These are phyloP conservation scores for Tenualosa thibaudeaui DNA, from an alignment of 2,797 vertebrate genomes.

Conservation along the genomic window DNA sequence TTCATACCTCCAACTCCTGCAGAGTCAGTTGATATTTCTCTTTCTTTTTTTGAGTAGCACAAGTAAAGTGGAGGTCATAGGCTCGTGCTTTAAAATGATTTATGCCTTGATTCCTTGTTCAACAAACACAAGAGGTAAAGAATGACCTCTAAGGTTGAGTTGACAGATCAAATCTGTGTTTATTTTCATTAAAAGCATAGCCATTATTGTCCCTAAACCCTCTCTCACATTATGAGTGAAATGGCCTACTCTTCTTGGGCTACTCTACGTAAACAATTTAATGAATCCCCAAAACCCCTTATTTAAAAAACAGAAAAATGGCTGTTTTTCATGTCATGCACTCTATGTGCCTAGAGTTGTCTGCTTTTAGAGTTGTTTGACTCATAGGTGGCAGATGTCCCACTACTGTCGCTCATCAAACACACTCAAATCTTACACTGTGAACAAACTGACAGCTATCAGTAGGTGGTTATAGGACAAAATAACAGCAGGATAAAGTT, in stretches of 20 bases:
- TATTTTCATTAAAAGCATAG: conserved; percentile 81
- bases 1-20: conserved; percentile 27
- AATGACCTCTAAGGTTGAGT: conserved; percentile 67
- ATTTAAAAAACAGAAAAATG: background rate
- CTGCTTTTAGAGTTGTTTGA: background rate
- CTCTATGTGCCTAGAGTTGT: background rate
- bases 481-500: background rate
- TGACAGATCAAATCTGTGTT: conserved; percentile 76
- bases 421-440: background rate
- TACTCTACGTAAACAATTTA: background rate
- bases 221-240: conserved; percentile 50
- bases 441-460: background rate
- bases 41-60: conserved; percentile 47
- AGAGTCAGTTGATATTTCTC: conserved; percentile 28
- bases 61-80: conserved; percentile 41
- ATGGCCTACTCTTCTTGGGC: background rate
- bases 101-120: conserved; percentile 71
- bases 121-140: conserved; percentile 71
- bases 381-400: background rate
- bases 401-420: background rate
- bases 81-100: conserved; percentile 55
- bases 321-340: background rate
- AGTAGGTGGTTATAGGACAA: background rate
- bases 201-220: conserved; percentile 64
- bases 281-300: background rate